Base-by-base conservation (phyloP, 2,888 invertebrate species). In the Rugalucina vietnamica region DNA sequence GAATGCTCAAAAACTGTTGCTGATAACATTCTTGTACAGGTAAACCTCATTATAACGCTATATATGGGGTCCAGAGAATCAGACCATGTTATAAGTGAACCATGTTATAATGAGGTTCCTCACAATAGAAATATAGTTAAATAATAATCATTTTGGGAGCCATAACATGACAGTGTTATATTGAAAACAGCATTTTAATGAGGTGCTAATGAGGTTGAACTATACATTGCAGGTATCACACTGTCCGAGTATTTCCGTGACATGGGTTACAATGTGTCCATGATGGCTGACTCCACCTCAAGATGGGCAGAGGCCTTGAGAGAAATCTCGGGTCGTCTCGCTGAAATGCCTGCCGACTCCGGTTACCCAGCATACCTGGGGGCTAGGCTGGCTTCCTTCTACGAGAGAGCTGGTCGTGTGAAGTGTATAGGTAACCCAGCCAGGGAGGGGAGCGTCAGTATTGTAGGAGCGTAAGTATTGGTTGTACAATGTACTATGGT, bases 201-300 rank as follows among this genome's bases (percentile, higher is more conserved):
- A 8, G 18, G 43, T 43, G 43, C 18, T 43, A 43, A 43, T 12
- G 18, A 43, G 43, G 60, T n/a, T 60, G 60, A 10, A 49, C 50
- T 27, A 12, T 60, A 24, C n/a, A 4, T 65, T 89, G 0, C 93
- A 97, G 98, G 98, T 93, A 99, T 99, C 95, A 99, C 99, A 0
- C 96, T 99, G n/a, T 99, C 99, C 36, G 99, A 99, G 96, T 99
- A 99, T 96, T 99, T 99, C 97, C 95, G 96, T 92, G 96, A 96
- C 96, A 99, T 99, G 99, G 99, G 99, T 94, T 99, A 99, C 97
- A 98, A 99, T 95, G 99, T 99, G 70, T 98, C 99, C 91, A 99
- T 99, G 99, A 99, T 99, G 99, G 99, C 99, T 88, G 99, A 99
- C 96, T 99, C 99, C 37, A 99, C 99, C 29, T 99, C 99, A 21